These are phyloP conservation scores for Eclectus roratus DNA, from an alignment of 2,113 vertebrate genomes.

Conservation along the genomic window DNA sequence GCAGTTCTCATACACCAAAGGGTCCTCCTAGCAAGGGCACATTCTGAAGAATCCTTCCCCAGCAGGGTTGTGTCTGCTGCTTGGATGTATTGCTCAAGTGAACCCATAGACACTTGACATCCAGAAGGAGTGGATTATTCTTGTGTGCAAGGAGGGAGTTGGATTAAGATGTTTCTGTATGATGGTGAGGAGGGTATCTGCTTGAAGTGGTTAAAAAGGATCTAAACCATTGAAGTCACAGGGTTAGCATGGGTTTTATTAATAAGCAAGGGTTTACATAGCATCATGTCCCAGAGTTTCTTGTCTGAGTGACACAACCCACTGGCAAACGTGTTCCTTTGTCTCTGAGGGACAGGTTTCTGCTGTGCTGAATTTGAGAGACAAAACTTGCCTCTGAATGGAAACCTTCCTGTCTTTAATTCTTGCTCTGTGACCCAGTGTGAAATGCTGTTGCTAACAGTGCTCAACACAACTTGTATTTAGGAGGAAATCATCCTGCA, in stretches of 20 bases:
- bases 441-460: background rate
- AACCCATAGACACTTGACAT: fast-evolving
- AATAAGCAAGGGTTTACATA: background rate
- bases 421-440: background rate
- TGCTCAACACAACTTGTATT: background rate
- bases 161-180: background rate
- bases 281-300: background rate
- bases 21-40: background rate
- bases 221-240: background rate
- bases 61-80: background rate
- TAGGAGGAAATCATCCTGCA: background rate
- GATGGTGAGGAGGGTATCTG: background rate
- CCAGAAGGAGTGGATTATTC: background rate
- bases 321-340: background rate
- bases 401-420: background rate
- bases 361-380: background rate
- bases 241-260: background rate
- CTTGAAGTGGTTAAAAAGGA: background rate
- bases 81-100: background rate
- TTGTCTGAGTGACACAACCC: background rate
- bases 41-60: background rate
- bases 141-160: background rate
- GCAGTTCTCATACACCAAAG: background rate
- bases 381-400: background rate
- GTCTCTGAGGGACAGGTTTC: background rate